These are phyloP conservation scores for Papilio xuthus DNA, from an alignment of 1,140 invertebrate species.

Conservation along the genomic window DNA sequence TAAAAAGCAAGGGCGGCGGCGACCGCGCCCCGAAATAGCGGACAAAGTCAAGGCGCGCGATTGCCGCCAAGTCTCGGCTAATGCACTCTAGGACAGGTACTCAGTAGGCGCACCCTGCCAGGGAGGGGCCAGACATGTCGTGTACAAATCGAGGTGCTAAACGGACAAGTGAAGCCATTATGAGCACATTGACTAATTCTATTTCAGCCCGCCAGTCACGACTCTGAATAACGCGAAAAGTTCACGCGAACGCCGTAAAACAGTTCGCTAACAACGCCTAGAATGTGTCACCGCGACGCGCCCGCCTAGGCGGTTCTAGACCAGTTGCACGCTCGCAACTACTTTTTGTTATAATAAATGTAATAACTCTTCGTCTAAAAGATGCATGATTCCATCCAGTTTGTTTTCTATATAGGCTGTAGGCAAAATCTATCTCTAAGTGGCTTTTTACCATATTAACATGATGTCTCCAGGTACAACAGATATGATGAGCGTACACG, in stretches of 20 bases:
- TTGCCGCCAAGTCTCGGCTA: constrained; percentile 40
- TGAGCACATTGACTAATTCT: constrained; percentile 38
- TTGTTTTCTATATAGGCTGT: background rate
- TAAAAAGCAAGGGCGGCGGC: constrained; percentile 77
- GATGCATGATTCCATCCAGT: background rate
- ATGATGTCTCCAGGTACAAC: background rate
- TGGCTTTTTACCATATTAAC: background rate
- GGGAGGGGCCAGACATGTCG: constrained; percentile 22
- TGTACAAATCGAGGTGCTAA: constrained; percentile 28
- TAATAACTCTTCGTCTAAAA: constrained; percentile 4
- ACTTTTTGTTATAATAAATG: constrained; percentile 34
- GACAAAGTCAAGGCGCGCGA: constrained; percentile 76
- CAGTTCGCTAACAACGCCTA: constrained; percentile 11
- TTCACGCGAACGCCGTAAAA: constrained; percentile 39
- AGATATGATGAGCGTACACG: background rate
- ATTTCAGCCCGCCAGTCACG: constrained; percentile 27
- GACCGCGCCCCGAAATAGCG: constrained; percentile 77
- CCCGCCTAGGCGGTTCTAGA: constrained; percentile 15
- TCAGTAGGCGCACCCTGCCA: constrained; percentile 11
- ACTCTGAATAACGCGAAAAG: constrained; percentile 38
- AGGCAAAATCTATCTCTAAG: background rate
- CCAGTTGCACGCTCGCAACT: constrained; percentile 4
- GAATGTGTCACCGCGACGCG: constrained; percentile 33
- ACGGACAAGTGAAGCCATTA: constrained; percentile 37
- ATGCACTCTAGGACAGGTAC: constrained; percentile 17